Conservation (phyloP, 2,888 invertebrate genomes). For the Actias luna region DNA sequence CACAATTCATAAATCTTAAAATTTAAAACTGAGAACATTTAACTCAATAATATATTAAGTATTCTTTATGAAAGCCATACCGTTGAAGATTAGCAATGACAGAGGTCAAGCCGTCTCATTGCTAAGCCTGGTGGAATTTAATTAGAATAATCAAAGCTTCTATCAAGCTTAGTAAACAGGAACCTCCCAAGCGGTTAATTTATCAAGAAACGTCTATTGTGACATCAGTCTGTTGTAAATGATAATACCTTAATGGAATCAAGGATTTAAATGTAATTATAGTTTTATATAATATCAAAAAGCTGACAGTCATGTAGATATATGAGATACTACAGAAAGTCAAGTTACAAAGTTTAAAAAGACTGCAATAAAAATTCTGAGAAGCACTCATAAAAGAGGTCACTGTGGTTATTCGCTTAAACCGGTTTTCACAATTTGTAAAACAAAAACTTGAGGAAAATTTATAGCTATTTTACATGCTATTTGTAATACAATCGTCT, state of each 20-base stretch:
- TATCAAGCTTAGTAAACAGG: constrained; percentile 49
- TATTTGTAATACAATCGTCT: too few species aligned
- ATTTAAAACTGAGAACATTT: background rate
- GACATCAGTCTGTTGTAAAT: constrained; percentile 23
- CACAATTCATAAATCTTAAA: background rate
- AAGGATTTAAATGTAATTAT: constrained; percentile 6
- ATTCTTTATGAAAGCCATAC: background rate
- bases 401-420: background rate
- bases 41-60: background rate
- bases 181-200: constrained; percentile 45
- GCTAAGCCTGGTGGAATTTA: constrained; percentile 47
- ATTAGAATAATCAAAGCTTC: constrained; percentile 57
- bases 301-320: background rate
- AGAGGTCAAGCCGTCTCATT: constrained; percentile 18
- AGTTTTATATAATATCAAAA: background rate
- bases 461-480: background rate
- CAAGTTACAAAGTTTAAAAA: background rate
- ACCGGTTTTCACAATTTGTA: background rate
- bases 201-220: constrained; percentile 41
- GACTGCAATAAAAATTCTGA: background rate
- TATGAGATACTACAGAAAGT: background rate
- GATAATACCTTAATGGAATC: constrained; percentile 12
- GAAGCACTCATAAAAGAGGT: constrained; percentile 1
- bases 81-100: constrained; percentile 5
- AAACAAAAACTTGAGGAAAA: background rate